Evolutionary conservation across 2,797 vertebrate genomes (phyloP).

Genomic region (Leptodactylus fallax): DNA sequence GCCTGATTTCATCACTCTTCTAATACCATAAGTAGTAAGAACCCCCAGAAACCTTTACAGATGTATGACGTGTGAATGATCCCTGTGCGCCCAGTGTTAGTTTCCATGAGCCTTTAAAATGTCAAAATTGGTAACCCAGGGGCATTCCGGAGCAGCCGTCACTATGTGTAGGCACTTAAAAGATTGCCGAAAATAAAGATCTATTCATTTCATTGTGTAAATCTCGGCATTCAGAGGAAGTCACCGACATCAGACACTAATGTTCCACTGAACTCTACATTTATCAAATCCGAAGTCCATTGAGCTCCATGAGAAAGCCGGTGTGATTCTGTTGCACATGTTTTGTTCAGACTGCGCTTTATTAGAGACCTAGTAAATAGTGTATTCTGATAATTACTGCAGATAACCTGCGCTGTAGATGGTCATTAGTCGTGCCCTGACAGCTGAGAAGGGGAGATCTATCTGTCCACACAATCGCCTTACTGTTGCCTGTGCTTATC

Average conservation of each 20-base stretch:
- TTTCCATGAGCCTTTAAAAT: neutral
- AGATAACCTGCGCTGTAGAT: slow-evolving; percentile 51
- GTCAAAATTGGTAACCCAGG: neutral
- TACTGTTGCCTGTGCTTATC: slow-evolving; percentile 39
- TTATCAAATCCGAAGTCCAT: neutral
- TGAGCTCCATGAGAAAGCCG: slow-evolving; percentile 25
- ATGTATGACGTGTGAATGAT: neutral
- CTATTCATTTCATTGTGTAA: slow-evolving; percentile 28
- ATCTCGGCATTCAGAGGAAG: neutral
- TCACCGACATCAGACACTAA: slow-evolving; percentile 20
- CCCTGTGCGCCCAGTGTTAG: neutral
- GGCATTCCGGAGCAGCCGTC: neutral
- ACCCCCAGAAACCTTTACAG: no score
- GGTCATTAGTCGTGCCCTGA: slow-evolving; percentile 58
- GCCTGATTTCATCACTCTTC: no score
- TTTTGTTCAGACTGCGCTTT: slow-evolving; percentile 42
- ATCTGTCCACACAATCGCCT: slow-evolving; percentile 51
- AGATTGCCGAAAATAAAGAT: neutral
- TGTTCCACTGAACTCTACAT: neutral
- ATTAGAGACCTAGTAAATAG: slow-evolving; percentile 45
- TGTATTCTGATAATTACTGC: slow-evolving; percentile 43
- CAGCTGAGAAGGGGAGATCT: slow-evolving; percentile 48
- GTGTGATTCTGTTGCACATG: slow-evolving; percentile 22
- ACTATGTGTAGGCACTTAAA: neutral
- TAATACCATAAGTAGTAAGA: no score